Evolutionary conservation across 1,140 invertebrate genomes (phyloP).

Genomic region (Brachionus koreanus): DNA sequence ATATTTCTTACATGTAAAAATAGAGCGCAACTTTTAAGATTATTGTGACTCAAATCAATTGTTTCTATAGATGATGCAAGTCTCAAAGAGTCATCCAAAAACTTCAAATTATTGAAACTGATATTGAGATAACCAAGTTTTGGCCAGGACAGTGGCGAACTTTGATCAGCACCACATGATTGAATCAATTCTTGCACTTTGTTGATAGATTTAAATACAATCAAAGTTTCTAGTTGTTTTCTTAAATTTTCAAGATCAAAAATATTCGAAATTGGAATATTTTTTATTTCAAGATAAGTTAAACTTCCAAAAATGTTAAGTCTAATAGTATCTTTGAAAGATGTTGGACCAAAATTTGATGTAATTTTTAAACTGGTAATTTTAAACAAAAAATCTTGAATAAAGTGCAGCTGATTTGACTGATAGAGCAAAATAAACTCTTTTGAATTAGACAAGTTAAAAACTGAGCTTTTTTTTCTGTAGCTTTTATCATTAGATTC

Average conservation of each 20-base stretch:
- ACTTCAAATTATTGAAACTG: background rate
- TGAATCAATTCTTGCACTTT: slow-evolving; percentile 15
- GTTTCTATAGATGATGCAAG: slow-evolving; percentile 3
- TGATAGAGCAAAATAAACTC: slow-evolving; percentile 14
- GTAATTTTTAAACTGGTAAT: slow-evolving; percentile 22
- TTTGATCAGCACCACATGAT: slow-evolving; percentile 34
- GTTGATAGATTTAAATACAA: background rate
- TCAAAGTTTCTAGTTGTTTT: slow-evolving; percentile 2
- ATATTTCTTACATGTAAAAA: slow-evolving; percentile 1
- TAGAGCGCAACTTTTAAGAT: background rate
- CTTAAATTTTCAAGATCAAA: slow-evolving; percentile 17
- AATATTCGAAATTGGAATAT: background rate
- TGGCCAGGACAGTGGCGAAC: background rate
- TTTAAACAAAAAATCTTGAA: slow-evolving; percentile 37
- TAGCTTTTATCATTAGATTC: background rate
- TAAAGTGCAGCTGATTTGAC: slow-evolving; percentile 19
- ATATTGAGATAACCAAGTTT: background rate
- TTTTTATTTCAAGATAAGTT: slow-evolving; percentile 12
- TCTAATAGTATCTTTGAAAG: background rate
- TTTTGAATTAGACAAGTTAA: slow-evolving; percentile 1
- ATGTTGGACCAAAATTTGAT: background rate
- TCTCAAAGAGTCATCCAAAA: background rate
- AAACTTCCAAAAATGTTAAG: slow-evolving; percentile 18
- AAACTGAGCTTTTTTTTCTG: background rate
- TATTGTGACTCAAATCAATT: slow-evolving; percentile 27